Conservation (phyloP, 1,140 invertebrate species). For the Orius insidiosus region DNA sequence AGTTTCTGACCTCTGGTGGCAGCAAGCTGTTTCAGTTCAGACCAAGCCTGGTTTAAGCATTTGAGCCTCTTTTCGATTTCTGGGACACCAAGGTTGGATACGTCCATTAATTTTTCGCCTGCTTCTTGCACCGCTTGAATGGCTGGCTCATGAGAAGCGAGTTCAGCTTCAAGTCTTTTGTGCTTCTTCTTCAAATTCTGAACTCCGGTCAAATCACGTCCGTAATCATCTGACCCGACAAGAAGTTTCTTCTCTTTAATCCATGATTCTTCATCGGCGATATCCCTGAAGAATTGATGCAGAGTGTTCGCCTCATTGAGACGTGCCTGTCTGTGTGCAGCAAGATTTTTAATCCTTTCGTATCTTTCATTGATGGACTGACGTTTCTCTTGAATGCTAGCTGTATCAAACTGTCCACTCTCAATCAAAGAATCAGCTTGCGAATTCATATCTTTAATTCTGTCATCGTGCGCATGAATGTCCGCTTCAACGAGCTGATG, state of each 20-base stretch:
- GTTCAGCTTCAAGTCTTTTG: slow-evolving; percentile 88
- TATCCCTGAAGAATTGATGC: slow-evolving; percentile 98
- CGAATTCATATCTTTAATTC: slow-evolving; percentile 86
- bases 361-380: slow-evolving; percentile 88
- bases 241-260: slow-evolving; percentile 98
- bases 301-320: slow-evolving; percentile 91
- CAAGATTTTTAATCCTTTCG: slow-evolving; percentile 79
- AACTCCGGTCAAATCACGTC: slow-evolving; percentile 91
- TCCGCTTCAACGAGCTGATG: slow-evolving; percentile 97
- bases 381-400: slow-evolving; percentile 81
- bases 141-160: slow-evolving; percentile 89
- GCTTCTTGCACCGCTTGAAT: slow-evolving; percentile 95
- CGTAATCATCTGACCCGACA: slow-evolving; percentile 95
- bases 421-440: slow-evolving; percentile 89
- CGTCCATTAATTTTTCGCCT: slow-evolving; percentile 90
- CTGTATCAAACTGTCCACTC: slow-evolving; percentile 85
- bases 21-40: slow-evolving; percentile 75
- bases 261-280: slow-evolving; percentile 99
- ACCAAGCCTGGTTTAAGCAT: slow-evolving; percentile 75
- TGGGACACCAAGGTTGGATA: slow-evolving; percentile 87
- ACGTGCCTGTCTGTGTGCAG: slow-evolving; percentile 74
- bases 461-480: slow-evolving; percentile 87
- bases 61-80: slow-evolving; percentile 83
- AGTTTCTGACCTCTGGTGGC: slow-evolving; percentile 76
- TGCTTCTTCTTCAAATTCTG: slow-evolving; percentile 98